Evolutionary conservation across 2,888 invertebrate genomes (phyloP).

Genomic region (Xylophagus ater): DNA sequence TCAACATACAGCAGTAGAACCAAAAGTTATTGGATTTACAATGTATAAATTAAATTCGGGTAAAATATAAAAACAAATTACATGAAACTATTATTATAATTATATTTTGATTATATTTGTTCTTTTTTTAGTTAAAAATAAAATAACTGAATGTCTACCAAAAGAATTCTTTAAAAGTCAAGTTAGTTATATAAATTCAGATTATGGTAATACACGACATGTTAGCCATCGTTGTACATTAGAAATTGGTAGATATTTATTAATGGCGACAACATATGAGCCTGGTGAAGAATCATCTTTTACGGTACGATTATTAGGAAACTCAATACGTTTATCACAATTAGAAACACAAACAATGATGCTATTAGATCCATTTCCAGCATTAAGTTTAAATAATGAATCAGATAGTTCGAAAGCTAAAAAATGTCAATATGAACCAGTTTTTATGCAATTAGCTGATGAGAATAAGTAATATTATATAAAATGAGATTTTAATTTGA

Average conservation of each 20-base stretch:
- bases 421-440: constrained; percentile 68
- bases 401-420: constrained; percentile 41
- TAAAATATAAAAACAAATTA: constrained; percentile 10
- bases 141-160: constrained; percentile 61
- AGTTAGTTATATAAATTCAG: constrained; percentile 77
- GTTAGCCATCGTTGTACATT: constrained; percentile 69
- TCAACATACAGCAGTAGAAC: constrained; percentile 85
- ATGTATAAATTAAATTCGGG: constrained; percentile 47
- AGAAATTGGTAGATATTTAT: constrained; percentile 69
- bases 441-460: constrained; percentile 81
- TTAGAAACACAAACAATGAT: constrained; percentile 47
- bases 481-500: constrained; percentile 2
- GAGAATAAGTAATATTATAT: constrained; percentile 48
- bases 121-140: constrained; percentile 37
- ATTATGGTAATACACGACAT: constrained; percentile 85
- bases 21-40: constrained; percentile 86
- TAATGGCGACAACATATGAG: constrained; percentile 85
- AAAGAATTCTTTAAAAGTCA: constrained; percentile 74
- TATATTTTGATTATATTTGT: neutral
- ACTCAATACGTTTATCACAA: constrained; percentile 63
- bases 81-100: neutral
- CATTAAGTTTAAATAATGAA: constrained; percentile 34
- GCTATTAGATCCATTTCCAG: constrained; percentile 35
- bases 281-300: constrained; percentile 83
- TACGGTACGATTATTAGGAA: constrained; percentile 70